Base-by-base conservation (phyloP, 1,140 invertebrate genomes). In the Medauroidea extradentata region DNA sequence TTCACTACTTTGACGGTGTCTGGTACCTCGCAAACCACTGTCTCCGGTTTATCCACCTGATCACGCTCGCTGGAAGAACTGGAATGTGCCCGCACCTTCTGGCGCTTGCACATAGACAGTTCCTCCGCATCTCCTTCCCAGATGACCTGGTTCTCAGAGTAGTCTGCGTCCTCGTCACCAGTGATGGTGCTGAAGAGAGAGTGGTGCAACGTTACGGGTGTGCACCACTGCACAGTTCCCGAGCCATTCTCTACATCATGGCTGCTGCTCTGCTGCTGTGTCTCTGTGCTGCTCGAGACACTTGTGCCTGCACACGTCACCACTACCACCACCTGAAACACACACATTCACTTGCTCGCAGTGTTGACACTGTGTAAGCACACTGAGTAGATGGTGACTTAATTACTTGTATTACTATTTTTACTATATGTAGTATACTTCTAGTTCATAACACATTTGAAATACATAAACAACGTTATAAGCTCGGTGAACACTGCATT, bases 121-220 rank as follows among this genome's bases (percentile, higher is more conserved):
- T 82, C 77, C 46, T 82, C 81, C 3, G 80, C 77, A 65, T 81
- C 79, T 9, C 80, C 79, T 74, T 82, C 80, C 81, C 81, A 83
- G 61, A 83, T 78, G 39, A 82, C 81, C 80, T 82, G 69, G 42
- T 53, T 23, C 24, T 38, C 41, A 2, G 50, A 23, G 18, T 8
- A 0, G 43, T 44, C 62, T 72, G 71, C 24, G 65, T 65, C 7
- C 61, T n/a, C n/a, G 29, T 34, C 66, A 48, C 73, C 71, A 25
- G 46, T 43, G 34, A 74, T 73, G 11, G 67, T 60, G 4, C 71
- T 68, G 61, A 75, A 72, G 19, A 74, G 53, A 11, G 71, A 67
- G 60, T 73, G 72, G 9, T 65, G 62, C 7, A 68, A 54, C 57
- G 72, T 67, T 21, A 80, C 75, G 38, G 82, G 79, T 11, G 80